Percentiles rank a stretch among this genome's conserved stretches.
phyloP scores from a whole-genome alignment of 1,140 invertebrate genomes.

The Macrosteles quadrilineatus region DNA sequence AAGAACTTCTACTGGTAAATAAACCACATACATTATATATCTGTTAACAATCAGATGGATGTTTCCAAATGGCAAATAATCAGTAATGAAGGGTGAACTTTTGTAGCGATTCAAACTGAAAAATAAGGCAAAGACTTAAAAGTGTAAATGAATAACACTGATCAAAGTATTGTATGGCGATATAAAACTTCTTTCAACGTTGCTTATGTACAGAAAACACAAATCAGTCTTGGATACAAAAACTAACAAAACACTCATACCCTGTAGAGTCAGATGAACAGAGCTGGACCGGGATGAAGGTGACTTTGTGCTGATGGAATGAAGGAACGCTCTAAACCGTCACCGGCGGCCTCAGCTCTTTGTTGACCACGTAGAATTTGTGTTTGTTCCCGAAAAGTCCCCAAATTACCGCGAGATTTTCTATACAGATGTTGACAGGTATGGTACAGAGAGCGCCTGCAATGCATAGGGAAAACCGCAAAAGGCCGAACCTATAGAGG shows the following conservation, averaged over 20 bases:
- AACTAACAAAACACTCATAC: slow-evolving; percentile 15
- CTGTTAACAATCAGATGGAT: no score
- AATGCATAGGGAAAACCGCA: slow-evolving; percentile 78
- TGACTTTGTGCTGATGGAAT: slow-evolving; percentile 20
- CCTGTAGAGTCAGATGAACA: no score
- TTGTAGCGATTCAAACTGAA: no score
- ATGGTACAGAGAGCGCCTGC: slow-evolving; percentile 84
- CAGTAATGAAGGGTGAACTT: no score
- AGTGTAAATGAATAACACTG: no score
- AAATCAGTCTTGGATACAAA: slow-evolving; percentile 8
- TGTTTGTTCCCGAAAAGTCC: slow-evolving; percentile 90
- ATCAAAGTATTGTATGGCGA: no score
- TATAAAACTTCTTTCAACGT: no score
- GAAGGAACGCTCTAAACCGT: slow-evolving; percentile 22
- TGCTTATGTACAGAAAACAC: neutral
- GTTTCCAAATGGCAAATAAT: no score
- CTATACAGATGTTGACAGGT: slow-evolving; percentile 89
- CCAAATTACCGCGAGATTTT: slow-evolving; percentile 93
- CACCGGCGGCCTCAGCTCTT: slow-evolving; percentile 57
- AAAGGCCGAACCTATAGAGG: slow-evolving; percentile 77
- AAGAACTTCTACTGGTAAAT: no score
- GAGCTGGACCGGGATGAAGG: neutral
- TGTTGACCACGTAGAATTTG: slow-evolving; percentile 95
- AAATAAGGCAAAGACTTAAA: no score
- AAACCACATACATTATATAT: no score